Conservation (phyloP, 2,888 invertebrate species). For the Axea sp. region DNA sequence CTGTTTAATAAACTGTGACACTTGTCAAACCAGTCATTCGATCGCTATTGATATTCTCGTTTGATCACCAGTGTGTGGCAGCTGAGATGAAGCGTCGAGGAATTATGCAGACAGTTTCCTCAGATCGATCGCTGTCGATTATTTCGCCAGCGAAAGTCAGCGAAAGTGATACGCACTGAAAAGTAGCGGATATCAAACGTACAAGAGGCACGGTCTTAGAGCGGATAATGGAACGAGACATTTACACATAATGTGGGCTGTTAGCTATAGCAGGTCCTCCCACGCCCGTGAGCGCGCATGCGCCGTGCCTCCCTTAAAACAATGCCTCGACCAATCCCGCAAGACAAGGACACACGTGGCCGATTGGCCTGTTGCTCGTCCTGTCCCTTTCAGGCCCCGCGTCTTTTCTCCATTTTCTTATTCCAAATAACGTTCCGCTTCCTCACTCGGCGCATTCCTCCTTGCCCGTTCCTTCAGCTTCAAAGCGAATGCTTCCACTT, state of each 20-base stretch:
- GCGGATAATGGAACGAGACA: constrained; percentile 52
- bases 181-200: constrained; percentile 38
- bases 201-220: constrained; percentile 27
- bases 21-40: too few relatives aligned
- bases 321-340: constrained; percentile 78
- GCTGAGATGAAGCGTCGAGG: too few relatives aligned
- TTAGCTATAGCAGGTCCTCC: constrained; percentile 74
- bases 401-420: constrained; percentile 24
- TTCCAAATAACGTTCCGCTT: constrained; percentile 2
- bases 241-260: constrained; percentile 67
- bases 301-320: constrained; percentile 78
- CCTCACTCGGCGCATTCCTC: not conserved
- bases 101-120: too few relatives aligned
- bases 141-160: constrained; percentile 41
- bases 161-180: constrained; percentile 49
- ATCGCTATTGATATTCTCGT: too few relatives aligned
- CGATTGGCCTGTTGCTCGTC: constrained; percentile 75
- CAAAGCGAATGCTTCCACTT: not conserved
- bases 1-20: too few relatives aligned
- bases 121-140: not conserved
- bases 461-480: not conserved
- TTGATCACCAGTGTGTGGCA: too few relatives aligned
- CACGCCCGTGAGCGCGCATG: constrained; percentile 75
- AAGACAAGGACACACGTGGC: constrained; percentile 76
- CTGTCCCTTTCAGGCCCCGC: constrained; percentile 68